Conservation (phyloP, 2,888 invertebrate genomes). For the Cheilosia urbana region DNA sequence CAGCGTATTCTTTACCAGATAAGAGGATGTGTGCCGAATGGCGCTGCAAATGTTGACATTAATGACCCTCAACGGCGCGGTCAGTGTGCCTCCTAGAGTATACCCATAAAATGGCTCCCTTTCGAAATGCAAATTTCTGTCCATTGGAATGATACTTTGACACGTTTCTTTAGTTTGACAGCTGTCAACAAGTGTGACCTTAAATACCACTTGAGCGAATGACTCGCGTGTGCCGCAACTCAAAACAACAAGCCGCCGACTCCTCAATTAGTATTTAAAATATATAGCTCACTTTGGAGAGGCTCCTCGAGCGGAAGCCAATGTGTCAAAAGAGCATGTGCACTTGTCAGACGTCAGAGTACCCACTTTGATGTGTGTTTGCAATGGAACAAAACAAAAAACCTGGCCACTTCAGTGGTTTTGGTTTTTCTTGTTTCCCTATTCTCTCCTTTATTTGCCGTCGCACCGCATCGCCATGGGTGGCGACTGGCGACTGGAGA, state of each 20-base stretch:
- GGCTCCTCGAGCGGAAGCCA: conserved; percentile 58
- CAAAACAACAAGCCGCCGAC: conserved; percentile 37
- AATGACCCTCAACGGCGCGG: conserved; percentile 68
- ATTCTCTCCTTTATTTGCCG: conserved; percentile 26
- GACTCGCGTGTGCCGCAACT: conserved; percentile 55
- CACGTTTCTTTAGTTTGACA: conserved; percentile 37
- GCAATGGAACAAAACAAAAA: conserved; percentile 21
- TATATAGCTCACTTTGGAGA: conserved; percentile 48
- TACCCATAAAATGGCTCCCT: not conserved
- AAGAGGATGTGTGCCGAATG: conserved; percentile 52
- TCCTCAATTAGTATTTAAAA: conserved; percentile 63
- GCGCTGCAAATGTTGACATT: conserved; percentile 62
- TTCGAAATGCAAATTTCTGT: conserved; percentile 3
- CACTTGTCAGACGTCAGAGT: conserved; percentile 73
- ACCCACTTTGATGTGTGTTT: conserved; percentile 47
- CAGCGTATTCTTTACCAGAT: conserved; percentile 54
- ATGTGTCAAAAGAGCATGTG: conserved; percentile 73
- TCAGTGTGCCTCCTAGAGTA: conserved; percentile 39
- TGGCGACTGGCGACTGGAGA: conserved; percentile 42
- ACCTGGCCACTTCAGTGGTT: conserved; percentile 57
- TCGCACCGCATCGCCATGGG: conserved; percentile 45
- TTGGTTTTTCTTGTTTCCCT: conserved; percentile 14
- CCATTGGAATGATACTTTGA: conserved; percentile 16
- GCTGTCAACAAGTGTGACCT: conserved; percentile 66
- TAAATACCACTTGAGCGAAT: conserved; percentile 39